A percentile compares a stretch with the other conserved stretches of the same genome.
Conservation (phyloP, 2,113 vertebrate species). For the Bothrops jararaca region DNA sequence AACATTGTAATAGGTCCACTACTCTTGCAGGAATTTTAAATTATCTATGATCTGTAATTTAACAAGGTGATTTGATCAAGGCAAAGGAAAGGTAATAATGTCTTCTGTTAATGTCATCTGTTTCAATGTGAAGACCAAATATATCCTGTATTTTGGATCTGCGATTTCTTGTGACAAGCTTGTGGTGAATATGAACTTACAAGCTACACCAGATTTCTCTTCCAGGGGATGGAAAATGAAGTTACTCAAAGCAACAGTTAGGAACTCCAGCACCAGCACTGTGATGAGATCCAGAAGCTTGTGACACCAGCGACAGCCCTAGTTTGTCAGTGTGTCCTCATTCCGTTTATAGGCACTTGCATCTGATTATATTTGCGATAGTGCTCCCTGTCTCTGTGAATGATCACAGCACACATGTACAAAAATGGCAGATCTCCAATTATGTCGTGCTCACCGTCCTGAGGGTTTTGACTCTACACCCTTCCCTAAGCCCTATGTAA, state of each 20-base stretch:
- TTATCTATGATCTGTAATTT: neutral
- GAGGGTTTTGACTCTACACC: neutral
- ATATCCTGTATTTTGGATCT: neutral
- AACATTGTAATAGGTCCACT: neutral
- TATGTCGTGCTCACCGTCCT: neutral
- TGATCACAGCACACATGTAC: neutral
- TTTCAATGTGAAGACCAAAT: neutral
- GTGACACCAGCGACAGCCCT: neutral
- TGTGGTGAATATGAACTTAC: neutral
- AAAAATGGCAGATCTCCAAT: neutral
- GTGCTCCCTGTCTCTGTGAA: neutral
- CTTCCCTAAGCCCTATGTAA: neutral
- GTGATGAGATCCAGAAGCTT: neutral
- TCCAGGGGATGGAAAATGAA: neutral
- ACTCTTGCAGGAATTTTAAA: neutral
- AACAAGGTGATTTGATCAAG: neutral
- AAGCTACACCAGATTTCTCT: neutral
- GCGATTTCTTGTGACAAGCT: neutral
- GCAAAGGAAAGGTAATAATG: neutral
- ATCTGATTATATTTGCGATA: neutral
- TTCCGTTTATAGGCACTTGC: neutral
- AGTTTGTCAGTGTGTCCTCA: neutral
- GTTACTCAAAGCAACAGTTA: neutral
- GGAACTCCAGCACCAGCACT: neutral
- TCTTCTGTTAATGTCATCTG: neutral